Evolutionary conservation across 2,113 vertebrate species (phyloP), one percentile per base, ranked within the genome.

Genomic region (Aldabrachelys gigantea): DNA sequence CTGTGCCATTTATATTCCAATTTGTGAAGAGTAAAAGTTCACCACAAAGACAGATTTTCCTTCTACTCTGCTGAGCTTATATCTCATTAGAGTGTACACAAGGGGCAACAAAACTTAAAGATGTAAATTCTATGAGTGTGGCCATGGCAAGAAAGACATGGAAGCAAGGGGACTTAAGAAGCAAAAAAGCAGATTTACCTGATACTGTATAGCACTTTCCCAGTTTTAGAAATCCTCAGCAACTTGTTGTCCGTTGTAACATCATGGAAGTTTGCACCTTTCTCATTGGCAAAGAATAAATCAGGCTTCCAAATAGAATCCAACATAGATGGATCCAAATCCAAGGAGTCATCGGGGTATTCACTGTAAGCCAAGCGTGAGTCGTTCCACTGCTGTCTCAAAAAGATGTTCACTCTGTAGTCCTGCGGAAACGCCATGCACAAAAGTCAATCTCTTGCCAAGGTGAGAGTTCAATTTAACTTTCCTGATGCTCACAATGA

Each of bases 221-320:
- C 99, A 62, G 99, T 99, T 97, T 99, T 99, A 95, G 99, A 99
- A 98, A 99, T 99, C 94, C 99, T 98, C 96, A 99, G 98, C 92
- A 99, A 98, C 96, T 99, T 99, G 98, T 99, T 99, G 97, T 99
- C 99, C 8, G 99, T 99, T 21, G 99, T 99, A 89, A 99, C 99
- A 50, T 99, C 99, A 8, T 99, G 99, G 97, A 99, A 99, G 97
- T 99, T 99, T 95, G 99, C 99, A 6, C 99, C 99, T 89, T 99
- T 99, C 98, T 99, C 99, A 24, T 99, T 99, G 97, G 99, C 99
- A 94, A 99, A 99, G 98, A 99, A 99, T 95, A 99, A 98, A 97
- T 99, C 99, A 0, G 99, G 99, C 95, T 99, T 99, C 99, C 99
- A 99, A 97, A 99, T 99, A 94, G 99, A 99, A 98, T 99, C 99